phyloP scores from a whole-genome alignment of 2,888 invertebrate species.

The Trypoxylon attenuatum region DNA sequence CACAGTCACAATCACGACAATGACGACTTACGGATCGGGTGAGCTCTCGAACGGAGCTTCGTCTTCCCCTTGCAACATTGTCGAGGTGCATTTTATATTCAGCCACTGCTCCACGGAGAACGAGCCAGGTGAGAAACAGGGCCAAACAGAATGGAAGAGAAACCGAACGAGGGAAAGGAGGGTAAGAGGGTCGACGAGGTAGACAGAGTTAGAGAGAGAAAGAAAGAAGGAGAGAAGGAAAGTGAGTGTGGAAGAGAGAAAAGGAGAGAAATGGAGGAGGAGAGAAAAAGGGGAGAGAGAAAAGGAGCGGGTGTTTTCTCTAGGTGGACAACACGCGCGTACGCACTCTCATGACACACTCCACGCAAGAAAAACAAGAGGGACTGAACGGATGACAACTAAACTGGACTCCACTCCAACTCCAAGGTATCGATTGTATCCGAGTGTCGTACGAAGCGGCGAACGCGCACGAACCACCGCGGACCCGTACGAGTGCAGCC shows the following conservation, averaged over 20 bases:
- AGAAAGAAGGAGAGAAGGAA: no score
- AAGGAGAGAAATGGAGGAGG: not conserved
- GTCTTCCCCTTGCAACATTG: slow-evolving; percentile 71
- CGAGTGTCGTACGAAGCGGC: slow-evolving; percentile 35
- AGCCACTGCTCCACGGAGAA: slow-evolving; percentile 25
- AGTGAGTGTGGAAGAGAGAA: not conserved
- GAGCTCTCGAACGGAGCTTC: slow-evolving; percentile 66
- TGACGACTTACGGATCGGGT: slow-evolving; percentile 63
- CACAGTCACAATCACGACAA: not conserved
- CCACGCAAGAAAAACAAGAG: slow-evolving; percentile 36
- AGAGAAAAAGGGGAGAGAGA: slow-evolving; percentile 3
- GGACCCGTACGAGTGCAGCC: slow-evolving; percentile 14
- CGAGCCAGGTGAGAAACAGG: slow-evolving; percentile 3
- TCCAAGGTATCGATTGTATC: slow-evolving; percentile 49
- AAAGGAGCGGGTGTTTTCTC: slow-evolving; percentile 4
- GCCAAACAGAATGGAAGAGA: no score
- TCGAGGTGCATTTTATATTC: slow-evolving; percentile 61
- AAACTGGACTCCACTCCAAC: slow-evolving; percentile 40
- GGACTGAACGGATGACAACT: slow-evolving; percentile 47
- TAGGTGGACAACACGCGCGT: slow-evolving; percentile 28
- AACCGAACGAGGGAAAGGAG: no score
- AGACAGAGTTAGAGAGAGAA: no score
- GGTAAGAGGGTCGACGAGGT: no score
- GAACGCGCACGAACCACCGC: slow-evolving; percentile 25
- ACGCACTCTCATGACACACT: slow-evolving; percentile 38